Conservation (phyloP, 2,888 invertebrate genomes). For the Caenorhabditis sulstoni region DNA sequence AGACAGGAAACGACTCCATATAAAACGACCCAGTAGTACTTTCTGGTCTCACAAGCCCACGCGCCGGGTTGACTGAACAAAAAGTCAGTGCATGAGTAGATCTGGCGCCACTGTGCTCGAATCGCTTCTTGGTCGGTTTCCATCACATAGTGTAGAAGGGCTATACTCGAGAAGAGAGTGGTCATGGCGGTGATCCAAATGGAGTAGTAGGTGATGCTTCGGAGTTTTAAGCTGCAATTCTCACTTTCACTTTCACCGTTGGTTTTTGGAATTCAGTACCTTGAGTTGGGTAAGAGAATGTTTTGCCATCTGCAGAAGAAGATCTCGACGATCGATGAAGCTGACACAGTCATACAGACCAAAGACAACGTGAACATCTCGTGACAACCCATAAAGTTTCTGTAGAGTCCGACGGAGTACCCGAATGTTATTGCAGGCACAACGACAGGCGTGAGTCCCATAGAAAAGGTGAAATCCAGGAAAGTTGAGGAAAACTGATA, state of each 20-base stretch:
- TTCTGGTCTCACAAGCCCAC: constrained; percentile 25
- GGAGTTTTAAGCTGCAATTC: constrained; percentile 26
- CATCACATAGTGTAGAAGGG: constrained; percentile 26
- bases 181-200: constrained; percentile 27
- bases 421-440: constrained; percentile 39
- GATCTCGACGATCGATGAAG: constrained; percentile 35
- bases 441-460: constrained; percentile 44
- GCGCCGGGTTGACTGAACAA: constrained; percentile 25
- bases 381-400: constrained; percentile 31
- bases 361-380: constrained; percentile 36
- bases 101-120: not conserved
- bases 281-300: constrained; percentile 37
- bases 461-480: constrained; percentile 41
- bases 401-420: constrained; percentile 31
- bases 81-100: constrained; percentile 36
- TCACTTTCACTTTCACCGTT: too few species aligned
- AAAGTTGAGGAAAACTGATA: constrained; percentile 44
- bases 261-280: constrained; percentile 10
- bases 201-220: constrained; percentile 13
- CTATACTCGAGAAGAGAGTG: constrained; percentile 9
- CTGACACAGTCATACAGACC: constrained; percentile 44
- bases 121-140: constrained; percentile 18
- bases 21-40: constrained; percentile 31
- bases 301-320: constrained; percentile 52
- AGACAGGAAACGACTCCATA: constrained; percentile 37